A percentile compares a stretch with the other conserved stretches of the same genome.
phyloP scores from a whole-genome alignment of 2,113 vertebrate species.

The Notarius quadriscutis region DNA sequence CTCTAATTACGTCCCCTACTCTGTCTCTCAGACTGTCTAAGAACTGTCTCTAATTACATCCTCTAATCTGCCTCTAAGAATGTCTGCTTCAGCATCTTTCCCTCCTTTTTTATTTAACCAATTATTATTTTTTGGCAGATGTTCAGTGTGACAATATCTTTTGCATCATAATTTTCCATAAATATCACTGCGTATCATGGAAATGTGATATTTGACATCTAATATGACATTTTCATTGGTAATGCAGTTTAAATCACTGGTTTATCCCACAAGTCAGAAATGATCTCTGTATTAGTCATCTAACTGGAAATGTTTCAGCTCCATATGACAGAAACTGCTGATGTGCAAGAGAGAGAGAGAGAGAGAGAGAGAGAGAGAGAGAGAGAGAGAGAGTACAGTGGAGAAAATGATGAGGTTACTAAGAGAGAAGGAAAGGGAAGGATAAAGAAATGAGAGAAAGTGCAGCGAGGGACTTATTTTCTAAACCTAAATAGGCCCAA shows the following conservation, averaged over 20 bases:
- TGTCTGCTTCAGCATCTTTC: not conserved
- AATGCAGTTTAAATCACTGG: not conserved
- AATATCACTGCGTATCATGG: not conserved
- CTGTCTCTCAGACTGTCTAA: not conserved
- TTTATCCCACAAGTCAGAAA: conserved; percentile 3
- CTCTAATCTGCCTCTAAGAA: not conserved
- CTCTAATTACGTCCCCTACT: not conserved
- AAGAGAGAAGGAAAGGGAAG: not conserved
- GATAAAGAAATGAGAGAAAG: not conserved
- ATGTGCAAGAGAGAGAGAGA: not conserved
- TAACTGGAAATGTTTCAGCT: conserved; percentile 13
- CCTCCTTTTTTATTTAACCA: not conserved
- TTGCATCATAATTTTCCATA: not conserved
- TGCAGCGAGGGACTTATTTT: not conserved
- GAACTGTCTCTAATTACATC: not conserved
- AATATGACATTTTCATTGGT: not conserved
- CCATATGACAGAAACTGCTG: not conserved
- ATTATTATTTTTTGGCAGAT: not conserved
- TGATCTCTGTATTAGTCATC: conserved; percentile 19
- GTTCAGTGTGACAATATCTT: not conserved
- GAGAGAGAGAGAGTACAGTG: not conserved
- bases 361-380: conserved; percentile 10
- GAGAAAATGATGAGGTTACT: not conserved
- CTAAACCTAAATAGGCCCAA: not conserved
- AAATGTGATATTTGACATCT: not conserved